Evolutionary conservation across 2,797 vertebrate genomes (phyloP), one percentile per base, ranked within the genome.

Genomic region (Trichosurus vulpecula): DNA sequence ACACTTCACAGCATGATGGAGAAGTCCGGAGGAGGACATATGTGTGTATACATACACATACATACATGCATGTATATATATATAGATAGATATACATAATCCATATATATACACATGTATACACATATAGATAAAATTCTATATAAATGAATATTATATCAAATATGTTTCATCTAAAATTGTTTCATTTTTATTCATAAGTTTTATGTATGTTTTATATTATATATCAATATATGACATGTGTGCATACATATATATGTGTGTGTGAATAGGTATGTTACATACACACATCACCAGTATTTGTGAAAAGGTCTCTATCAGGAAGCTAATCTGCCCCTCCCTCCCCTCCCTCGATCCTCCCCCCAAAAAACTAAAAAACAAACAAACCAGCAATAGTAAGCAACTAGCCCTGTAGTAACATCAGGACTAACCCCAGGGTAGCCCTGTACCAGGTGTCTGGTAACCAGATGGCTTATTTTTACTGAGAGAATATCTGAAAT

Each of bases 401-500:
- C 35, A n/a, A 66, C 16, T 66, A 66, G 13, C 1, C 35, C 61
- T 66, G 35, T n/a, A n/a, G 35, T 66, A 16, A 92, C 93, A 90
- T 95, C 95, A 58, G 92, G 66, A n/a, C 92, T 96, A 96, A 93
- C 41, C 89, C 56, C 35, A 81, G 35, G 93, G 22, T 57, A 51
- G 13, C 92, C 31, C 31, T 61, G 35, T 19, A n/a, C 4, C 5
- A 66, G 35, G 16, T 61, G 52, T 94, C 58, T 87, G 1, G 35
- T 94, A 94, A 92, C 90, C 56, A 58, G 47, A 93, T 27, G 92
- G 89, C 94, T 74, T 91, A 93, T 94, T 57, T 13, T 53, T 93
- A 81, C 10, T 92, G 41, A 92, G 52, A 93, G 95, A 95, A 95
- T 53, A 92, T 96, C n/a, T 92, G 57, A 94, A 92, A 94, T 51